Conservation (phyloP, 2,113 vertebrate genomes). For the Catharus fuscescens region DNA sequence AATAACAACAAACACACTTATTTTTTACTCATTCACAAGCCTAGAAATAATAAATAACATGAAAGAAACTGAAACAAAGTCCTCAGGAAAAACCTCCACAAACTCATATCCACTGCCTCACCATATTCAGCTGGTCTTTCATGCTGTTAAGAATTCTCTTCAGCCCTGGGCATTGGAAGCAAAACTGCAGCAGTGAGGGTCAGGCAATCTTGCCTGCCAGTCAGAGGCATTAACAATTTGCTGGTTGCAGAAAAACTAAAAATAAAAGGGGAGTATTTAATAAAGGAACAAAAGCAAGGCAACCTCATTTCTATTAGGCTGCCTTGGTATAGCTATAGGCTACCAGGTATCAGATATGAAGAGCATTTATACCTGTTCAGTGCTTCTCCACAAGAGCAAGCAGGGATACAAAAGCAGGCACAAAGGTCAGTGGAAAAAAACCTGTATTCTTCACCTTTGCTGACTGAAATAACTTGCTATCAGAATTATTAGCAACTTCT, state of each 20-base stretch:
- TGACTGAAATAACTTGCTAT: not conserved
- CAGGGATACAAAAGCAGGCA: not conserved
- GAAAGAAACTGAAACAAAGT: conserved; percentile 9
- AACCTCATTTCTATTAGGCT: not conserved
- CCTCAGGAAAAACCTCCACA: not conserved
- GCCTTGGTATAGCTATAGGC: accelerated
- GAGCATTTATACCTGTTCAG: not conserved
- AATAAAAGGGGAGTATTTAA: not conserved
- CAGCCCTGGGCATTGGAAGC: not conserved
- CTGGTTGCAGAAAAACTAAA: not conserved
- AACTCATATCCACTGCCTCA: not conserved
- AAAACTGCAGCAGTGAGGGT: not conserved
- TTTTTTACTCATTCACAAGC: not conserved
- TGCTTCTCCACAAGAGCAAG: not conserved
- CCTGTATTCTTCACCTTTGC: not conserved
- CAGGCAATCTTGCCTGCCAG: not conserved
- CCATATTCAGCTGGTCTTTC: not conserved
- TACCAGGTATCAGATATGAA: not conserved
- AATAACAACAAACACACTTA: not conserved
- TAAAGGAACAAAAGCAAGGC: not conserved
- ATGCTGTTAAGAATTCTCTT: not conserved
- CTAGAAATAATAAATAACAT: not conserved
- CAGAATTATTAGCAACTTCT: not conserved
- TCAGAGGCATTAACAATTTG: not conserved
- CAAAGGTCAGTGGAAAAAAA: not conserved